phyloP scores from a whole-genome alignment of 2,113 vertebrate genomes.

The Chamaea fasciata region DNA sequence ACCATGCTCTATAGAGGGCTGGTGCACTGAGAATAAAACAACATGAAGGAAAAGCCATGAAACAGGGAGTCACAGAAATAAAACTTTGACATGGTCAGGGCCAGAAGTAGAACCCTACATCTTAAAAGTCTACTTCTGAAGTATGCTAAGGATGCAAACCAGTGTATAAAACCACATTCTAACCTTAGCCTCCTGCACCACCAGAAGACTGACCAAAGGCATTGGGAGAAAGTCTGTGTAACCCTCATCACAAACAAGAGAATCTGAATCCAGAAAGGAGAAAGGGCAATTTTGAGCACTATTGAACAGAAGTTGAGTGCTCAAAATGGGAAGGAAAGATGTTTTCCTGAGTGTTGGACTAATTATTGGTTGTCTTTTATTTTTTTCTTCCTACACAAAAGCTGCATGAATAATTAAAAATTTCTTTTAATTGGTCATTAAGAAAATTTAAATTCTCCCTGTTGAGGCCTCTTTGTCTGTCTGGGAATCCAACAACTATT shows the following conservation, averaged over 20 bases:
- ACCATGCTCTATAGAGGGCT: neutral
- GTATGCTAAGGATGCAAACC: neutral
- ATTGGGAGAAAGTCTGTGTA: neutral
- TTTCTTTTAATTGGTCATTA: neutral
- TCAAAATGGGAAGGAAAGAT: neutral
- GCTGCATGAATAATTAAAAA: neutral
- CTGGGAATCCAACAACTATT: neutral
- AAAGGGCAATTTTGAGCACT: neutral
- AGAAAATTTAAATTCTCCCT: neutral
- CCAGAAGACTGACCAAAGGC: neutral
- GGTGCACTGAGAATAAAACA: neutral
- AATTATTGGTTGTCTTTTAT: neutral
- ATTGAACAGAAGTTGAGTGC: neutral
- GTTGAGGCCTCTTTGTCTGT: neutral
- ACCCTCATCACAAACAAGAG: accelerated
- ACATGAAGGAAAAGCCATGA: neutral
- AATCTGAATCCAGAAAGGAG: neutral
- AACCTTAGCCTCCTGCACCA: neutral
- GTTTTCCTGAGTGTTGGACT: neutral
- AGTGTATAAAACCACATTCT: neutral
- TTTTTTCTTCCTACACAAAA: neutral
- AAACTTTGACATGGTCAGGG: neutral
- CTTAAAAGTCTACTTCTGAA: neutral
- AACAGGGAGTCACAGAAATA: neutral
- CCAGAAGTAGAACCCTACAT: neutral